Conservation (phyloP, 2,888 invertebrate species). For the Phlogophora meticulosa region DNA sequence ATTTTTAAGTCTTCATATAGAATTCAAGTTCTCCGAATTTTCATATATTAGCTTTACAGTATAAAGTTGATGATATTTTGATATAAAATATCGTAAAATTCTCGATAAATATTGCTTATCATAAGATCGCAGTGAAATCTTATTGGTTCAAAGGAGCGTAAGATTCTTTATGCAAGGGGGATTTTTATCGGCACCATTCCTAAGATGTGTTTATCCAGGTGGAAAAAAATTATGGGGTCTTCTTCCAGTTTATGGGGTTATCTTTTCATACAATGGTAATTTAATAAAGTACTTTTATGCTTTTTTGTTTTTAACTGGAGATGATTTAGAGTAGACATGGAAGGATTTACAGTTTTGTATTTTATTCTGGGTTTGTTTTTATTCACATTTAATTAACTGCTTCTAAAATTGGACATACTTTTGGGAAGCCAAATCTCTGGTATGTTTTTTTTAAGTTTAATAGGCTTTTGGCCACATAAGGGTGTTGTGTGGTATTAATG, state of each 20-base stretch:
- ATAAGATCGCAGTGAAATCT: slow-evolving; percentile 45
- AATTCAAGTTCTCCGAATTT: background rate
- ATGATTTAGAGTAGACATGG: slow-evolving; percentile 2
- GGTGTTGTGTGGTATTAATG: too few relatives aligned
- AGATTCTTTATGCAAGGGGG: slow-evolving; percentile 57
- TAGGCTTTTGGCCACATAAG: background rate
- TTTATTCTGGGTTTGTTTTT: background rate
- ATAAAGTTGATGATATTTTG: too few relatives aligned
- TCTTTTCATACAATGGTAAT: slow-evolving; percentile 44
- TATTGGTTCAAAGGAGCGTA: slow-evolving; percentile 62
- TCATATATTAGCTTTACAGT: background rate
- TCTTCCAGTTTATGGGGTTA: slow-evolving; percentile 43
- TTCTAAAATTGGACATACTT: background rate
- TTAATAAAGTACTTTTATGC: slow-evolving; percentile 25
- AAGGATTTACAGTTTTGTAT: background rate
- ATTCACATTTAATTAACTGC: background rate
- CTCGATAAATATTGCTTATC: slow-evolving; percentile 49
- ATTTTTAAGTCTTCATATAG: background rate
- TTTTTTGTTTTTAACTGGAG: slow-evolving; percentile 29
- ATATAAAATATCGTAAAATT: slow-evolving; percentile 48
- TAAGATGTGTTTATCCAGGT: slow-evolving; percentile 63
- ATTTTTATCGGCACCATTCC: slow-evolving; percentile 59
- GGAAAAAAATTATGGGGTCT: slow-evolving; percentile 58
- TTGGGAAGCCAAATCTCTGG: background rate
- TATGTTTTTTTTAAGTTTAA: background rate